A percentile compares a stretch with the other conserved stretches of the same genome.
Evolutionary conservation across 2,113 vertebrate species (phyloP).

Genomic region (Rostratula benghalensis): DNA sequence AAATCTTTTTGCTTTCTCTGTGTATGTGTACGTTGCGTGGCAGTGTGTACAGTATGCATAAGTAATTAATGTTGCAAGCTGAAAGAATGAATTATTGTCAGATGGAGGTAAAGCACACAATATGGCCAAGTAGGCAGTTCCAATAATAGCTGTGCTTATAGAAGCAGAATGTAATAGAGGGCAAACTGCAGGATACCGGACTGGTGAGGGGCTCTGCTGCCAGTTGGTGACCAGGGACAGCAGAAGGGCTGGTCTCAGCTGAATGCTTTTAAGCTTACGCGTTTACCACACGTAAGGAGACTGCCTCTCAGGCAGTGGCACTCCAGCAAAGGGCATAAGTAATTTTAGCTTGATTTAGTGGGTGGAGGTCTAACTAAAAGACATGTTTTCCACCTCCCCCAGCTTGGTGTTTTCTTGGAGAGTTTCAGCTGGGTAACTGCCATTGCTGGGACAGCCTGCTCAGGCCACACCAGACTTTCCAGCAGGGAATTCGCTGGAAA

Average conservation of each 20-base stretch:
- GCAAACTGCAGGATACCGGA: constrained; percentile 47
- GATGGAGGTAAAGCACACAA: constrained; percentile 24
- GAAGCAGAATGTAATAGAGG: constrained; percentile 38
- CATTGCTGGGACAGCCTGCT: not conserved
- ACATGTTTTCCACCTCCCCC: not conserved
- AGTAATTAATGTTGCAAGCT: constrained; percentile 31
- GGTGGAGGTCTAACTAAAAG: not conserved
- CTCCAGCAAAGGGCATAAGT: not conserved
- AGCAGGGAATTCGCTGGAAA: not conserved
- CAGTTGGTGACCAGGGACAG: constrained; percentile 23
- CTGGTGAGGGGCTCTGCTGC: constrained; percentile 20
- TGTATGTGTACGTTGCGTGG: not conserved
- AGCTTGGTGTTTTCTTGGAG: not conserved
- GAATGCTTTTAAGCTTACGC: not conserved
- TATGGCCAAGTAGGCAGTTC: constrained; percentile 48
- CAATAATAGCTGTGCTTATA: constrained; percentile 33
- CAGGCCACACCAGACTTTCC: not conserved
- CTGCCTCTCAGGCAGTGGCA: constrained; percentile 12
- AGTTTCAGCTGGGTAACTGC: not conserved
- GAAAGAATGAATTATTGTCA: constrained; percentile 46
- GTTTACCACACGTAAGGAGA: not conserved
- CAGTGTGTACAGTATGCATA: not conserved
- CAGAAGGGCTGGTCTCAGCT: constrained; percentile 45
- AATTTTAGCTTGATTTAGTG: constrained; percentile 16
- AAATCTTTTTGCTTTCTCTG: not conserved